Base-by-base conservation (phyloP, 2,797 vertebrate genomes). In the Calcarius lapponicus region DNA sequence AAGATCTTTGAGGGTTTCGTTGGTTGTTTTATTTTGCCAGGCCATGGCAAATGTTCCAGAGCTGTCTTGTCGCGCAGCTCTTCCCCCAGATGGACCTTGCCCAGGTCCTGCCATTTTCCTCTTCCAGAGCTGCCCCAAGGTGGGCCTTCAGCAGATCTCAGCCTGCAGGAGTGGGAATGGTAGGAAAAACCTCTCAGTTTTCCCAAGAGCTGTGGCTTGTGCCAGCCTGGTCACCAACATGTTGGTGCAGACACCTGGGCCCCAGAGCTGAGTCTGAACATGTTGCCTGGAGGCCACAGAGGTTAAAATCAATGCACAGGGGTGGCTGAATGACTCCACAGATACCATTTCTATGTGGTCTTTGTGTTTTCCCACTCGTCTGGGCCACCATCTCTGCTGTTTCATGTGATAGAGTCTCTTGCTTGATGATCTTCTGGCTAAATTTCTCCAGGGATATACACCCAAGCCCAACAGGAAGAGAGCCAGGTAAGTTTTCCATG, bases 201-300 rank as follows among this genome's bases (percentile, higher is more conserved):
- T 85, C 20, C 78, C 65, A 56, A n/a, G 19, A 67, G 12, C 2
- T 60, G 40, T 67, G 50, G 11, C 5, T 80, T 38, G n/a, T 57
- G 18, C 18, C 42, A 80, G 38, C 17, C 67, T 64, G 29, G 13
- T 22, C 61, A 50, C 42, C 0, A 2, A 65, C 80, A 76, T 24
- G 32, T 6, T 32, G 8, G 8, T 48, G 32, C 13, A 71, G 11
- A 11, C 51, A 9, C 1, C 0, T 40, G 15, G 5, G 31, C 70
- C 38, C n/a, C 57, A 70, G 36, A 34, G 20, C 21, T 58, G 48
- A 64, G 31, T 24, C 62, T 50, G 45, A 65, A 51, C 17, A 5
- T 0, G 0, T 17, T 24, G 29, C 18, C 60, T 73, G 62, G 40
- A 75, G 47, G 7, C 31, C 31, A 25, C 11, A 43, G 31, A 4